A percentile compares a stretch with the other conserved stretches of the same genome.
These are phyloP conservation scores for Bubalus kerabau DNA, from an alignment of 2,113 vertebrate species.

Conservation along the genomic window DNA sequence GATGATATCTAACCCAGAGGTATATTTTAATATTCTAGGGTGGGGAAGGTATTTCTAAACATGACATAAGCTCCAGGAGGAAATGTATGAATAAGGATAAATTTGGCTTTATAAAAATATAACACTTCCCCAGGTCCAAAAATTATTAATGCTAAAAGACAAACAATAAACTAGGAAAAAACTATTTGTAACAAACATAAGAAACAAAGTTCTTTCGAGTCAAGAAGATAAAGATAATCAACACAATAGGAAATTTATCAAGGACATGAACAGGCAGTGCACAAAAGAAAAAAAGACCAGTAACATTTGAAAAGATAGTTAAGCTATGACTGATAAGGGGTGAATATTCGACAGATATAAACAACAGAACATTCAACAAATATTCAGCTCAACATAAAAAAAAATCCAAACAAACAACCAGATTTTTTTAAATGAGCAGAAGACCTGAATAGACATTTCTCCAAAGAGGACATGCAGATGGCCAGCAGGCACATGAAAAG, in stretches of 20 bases:
- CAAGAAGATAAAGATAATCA: background rate
- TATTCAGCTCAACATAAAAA: background rate
- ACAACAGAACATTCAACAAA: background rate
- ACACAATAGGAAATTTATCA: background rate
- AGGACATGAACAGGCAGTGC: background rate
- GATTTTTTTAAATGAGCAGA: background rate
- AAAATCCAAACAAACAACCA: background rate
- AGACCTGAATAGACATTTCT: background rate
- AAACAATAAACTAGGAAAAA: background rate
- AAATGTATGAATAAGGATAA: slow-evolving; percentile 25
- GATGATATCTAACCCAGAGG: background rate
- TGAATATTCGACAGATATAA: background rate
- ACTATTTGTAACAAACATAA: background rate
- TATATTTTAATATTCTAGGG: background rate
- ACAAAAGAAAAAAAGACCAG: background rate
- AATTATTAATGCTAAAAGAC: background rate
- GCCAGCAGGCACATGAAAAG: background rate
- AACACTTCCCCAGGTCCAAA: background rate
- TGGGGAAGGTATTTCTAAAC: background rate
- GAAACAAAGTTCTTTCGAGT: background rate
- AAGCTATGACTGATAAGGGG: background rate
- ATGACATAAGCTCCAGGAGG: background rate
- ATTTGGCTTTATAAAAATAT: background rate
- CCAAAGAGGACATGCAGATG: background rate
- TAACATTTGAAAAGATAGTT: background rate